Conservation (phyloP, 2,797 vertebrate genomes). For the Tokudaia muenninki region DNA sequence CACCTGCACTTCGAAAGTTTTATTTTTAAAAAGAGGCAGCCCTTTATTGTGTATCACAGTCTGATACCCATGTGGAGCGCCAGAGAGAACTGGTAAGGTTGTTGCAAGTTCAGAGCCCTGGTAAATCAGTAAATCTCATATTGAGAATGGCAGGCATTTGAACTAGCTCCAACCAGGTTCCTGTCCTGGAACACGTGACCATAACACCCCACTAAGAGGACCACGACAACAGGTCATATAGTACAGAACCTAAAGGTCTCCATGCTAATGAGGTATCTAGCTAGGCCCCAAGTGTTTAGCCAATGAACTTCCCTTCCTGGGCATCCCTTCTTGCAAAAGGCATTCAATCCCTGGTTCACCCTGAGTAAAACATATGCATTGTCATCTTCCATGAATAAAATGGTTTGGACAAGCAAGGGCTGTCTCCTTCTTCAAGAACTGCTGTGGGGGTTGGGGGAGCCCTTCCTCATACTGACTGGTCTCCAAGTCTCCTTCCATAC, state of each 20-base stretch:
- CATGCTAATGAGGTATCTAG: not conserved
- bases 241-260: not conserved
- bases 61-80: not conserved
- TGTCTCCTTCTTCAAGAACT: not conserved
- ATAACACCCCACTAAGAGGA: not conserved
- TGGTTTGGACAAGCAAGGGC: not conserved
- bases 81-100: not conserved
- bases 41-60: not conserved
- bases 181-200: not conserved
- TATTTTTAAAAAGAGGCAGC: not conserved
- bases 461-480: not conserved
- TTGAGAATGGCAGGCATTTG: not conserved
- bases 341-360: not conserved
- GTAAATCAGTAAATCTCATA: not conserved
- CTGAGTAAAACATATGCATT: not conserved
- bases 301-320: not conserved
- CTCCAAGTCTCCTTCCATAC: not conserved
- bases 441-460: not conserved
- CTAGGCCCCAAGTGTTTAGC: not conserved
- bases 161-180: not conserved
- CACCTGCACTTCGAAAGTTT: not conserved
- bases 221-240: not conserved
- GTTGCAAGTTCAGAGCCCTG: not conserved
- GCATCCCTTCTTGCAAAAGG: not conserved
- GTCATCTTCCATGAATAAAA: not conserved